A percentile compares a stretch with the other conserved stretches of the same genome.
These are phyloP conservation scores for Drosophila mulleri DNA, from an alignment of 2,888 invertebrate genomes.

Conservation along the genomic window DNA sequence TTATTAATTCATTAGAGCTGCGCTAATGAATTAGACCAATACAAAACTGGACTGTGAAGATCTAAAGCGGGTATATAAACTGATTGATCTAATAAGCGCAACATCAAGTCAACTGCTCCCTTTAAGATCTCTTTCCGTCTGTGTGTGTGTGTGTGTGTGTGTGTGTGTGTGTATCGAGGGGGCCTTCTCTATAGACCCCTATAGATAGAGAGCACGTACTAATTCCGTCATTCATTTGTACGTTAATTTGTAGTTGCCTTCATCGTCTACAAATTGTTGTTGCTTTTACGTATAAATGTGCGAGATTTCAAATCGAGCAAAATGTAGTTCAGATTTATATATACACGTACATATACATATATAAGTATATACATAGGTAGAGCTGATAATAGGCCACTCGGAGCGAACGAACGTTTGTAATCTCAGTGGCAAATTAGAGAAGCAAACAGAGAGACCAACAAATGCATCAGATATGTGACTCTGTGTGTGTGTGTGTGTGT, in stretches of 20 bases:
- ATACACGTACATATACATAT: slow-evolving; percentile 6
- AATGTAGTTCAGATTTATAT: slow-evolving; percentile 70
- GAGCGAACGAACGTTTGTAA: slow-evolving; percentile 34
- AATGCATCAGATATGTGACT: slow-evolving; percentile 9
- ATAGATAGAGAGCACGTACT: slow-evolving; percentile 54
- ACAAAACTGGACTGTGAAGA: slow-evolving; percentile 23
- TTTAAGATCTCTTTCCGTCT: not conserved
- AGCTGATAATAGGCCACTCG: slow-evolving; percentile 62
- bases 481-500: slow-evolving; percentile 7
- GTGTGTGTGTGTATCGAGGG: slow-evolving; percentile 1
- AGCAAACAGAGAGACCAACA: slow-evolving; percentile 54
- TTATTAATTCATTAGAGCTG: slow-evolving; percentile 71
- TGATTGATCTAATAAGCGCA: slow-evolving; percentile 38
- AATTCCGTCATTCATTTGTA: slow-evolving; percentile 79
- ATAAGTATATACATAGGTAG: slow-evolving; percentile 6
- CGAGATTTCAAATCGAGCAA: slow-evolving; percentile 77
- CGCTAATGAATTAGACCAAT: slow-evolving; percentile 65
- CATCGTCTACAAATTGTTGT: slow-evolving; percentile 47
- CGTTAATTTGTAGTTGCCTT: slow-evolving; percentile 76
- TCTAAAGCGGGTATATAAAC: slow-evolving; percentile 8
- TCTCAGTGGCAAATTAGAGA: slow-evolving; percentile 56
- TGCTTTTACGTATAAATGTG: slow-evolving; percentile 74
- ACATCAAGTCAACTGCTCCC: slow-evolving; percentile 17
- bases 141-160: not conserved
- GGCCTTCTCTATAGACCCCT: slow-evolving; percentile 19